phyloP scores from a whole-genome alignment of 2,888 invertebrate species.

The Acholoe squamosa region DNA sequence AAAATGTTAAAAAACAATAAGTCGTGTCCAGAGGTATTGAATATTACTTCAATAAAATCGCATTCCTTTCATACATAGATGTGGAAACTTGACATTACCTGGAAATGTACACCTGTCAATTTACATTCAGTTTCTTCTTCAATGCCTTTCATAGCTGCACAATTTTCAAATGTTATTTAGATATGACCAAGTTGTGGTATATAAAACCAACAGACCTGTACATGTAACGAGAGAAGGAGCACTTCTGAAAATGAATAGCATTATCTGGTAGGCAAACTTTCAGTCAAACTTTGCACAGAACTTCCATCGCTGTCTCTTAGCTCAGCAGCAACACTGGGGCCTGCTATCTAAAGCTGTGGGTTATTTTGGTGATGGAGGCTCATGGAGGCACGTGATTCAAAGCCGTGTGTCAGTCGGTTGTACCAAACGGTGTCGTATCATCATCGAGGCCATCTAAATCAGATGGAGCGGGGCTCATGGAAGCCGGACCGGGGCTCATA shows the following conservation, averaged over 20 bases:
- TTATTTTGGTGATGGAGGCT: neutral
- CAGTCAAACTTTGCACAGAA: neutral
- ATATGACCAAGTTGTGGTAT: neutral
- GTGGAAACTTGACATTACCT: no score
- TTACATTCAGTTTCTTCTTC: no score
- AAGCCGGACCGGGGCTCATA: constrained; percentile 70
- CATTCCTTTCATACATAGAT: no score
- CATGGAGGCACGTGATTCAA: neutral
- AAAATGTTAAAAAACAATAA: no score
- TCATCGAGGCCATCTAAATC: constrained; percentile 77
- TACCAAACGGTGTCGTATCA: constrained; percentile 66
- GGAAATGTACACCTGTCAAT: no score
- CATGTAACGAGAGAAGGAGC: no score
- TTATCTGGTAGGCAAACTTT: neutral
- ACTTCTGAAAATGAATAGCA: neutral
- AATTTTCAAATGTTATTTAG: no score
- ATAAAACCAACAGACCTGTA: neutral
- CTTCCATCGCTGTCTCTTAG: neutral
- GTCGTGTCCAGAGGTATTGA: no score
- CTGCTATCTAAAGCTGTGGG: neutral
- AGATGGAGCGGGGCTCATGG: constrained; percentile 69
- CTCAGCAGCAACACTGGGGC: neutral
- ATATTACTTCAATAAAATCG: no score
- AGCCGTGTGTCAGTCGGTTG: constrained; percentile 51
- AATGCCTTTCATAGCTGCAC: no score